These are phyloP conservation scores for Galerucella pusilla DNA, from an alignment of 2,888 invertebrate species.

Conservation along the genomic window DNA sequence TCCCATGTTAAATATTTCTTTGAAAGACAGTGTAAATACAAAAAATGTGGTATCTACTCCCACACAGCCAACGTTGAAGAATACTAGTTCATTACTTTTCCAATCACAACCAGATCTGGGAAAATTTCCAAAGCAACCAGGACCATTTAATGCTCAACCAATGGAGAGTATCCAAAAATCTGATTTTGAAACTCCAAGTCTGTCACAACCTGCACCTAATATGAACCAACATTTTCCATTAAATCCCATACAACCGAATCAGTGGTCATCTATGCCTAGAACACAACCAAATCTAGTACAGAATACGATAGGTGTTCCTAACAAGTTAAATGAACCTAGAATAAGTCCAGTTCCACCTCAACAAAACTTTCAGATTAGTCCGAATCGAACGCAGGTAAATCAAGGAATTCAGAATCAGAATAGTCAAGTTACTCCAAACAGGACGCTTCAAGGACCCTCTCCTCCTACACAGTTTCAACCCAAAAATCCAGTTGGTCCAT, in stretches of 20 bases:
- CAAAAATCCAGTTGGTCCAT: slow-evolving; percentile 17
- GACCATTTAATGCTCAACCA: slow-evolving; percentile 13
- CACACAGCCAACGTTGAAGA: slow-evolving; percentile 3
- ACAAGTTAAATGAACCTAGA: slow-evolving; percentile 5
- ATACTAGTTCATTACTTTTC: slow-evolving; percentile 10
- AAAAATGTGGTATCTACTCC: slow-evolving; percentile 30
- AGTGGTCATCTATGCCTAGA: not conserved
- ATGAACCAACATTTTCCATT: not conserved
- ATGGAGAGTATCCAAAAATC: not conserved
- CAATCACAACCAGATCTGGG: slow-evolving; percentile 12
- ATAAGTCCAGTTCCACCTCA: slow-evolving; percentile 24
- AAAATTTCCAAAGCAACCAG: slow-evolving; percentile 12
- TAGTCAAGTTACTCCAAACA: slow-evolving; percentile 23
- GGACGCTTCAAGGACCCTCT: slow-evolving; percentile 15
- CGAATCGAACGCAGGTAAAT: slow-evolving; percentile 19
- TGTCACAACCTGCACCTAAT: slow-evolving; percentile 1
- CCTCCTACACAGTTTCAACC: not conserved
- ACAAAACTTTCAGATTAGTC: slow-evolving; percentile 24
- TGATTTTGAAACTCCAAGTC: slow-evolving; percentile 4
- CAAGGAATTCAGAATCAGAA: slow-evolving; percentile 5
- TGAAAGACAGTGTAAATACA: slow-evolving; percentile 16
- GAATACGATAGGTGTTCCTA: slow-evolving; percentile 12
- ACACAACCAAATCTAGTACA: slow-evolving; percentile 11
- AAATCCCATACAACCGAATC: not conserved
- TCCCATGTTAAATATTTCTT: slow-evolving; percentile 2